These are phyloP conservation scores for Sinodicranocentrus sp. DNA, from an alignment of 2,888 invertebrate species.

Conservation along the genomic window DNA sequence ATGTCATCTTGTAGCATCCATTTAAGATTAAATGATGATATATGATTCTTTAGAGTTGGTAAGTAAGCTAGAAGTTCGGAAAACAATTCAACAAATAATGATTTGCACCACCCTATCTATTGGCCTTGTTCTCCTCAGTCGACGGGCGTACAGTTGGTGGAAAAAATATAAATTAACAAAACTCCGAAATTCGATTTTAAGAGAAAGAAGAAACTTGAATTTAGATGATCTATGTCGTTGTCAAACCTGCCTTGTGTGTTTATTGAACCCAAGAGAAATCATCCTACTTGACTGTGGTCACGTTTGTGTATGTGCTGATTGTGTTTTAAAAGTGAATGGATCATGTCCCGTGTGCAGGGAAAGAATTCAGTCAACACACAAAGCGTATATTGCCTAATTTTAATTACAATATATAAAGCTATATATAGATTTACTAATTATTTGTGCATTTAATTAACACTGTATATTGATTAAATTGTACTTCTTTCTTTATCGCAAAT, in stretches of 20 bases:
- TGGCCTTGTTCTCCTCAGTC: constrained; percentile 65
- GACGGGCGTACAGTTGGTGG: constrained; percentile 64
- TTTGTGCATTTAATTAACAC: no score
- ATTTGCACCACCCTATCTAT: constrained; percentile 52
- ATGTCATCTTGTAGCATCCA: neutral
- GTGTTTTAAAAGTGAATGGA: constrained; percentile 76
- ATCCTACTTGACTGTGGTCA: constrained; percentile 79
- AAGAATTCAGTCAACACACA: constrained; percentile 64
- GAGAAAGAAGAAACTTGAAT: constrained; percentile 62
- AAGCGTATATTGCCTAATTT: constrained; percentile 71
- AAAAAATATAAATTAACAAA: constrained; percentile 53
- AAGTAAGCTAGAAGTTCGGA: constrained; percentile 60
- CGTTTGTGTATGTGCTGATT: constrained; percentile 79
- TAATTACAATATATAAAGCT: neutral
- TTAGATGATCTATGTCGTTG: constrained; percentile 68
- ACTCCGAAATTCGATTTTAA: constrained; percentile 69
- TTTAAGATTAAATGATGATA: neutral
- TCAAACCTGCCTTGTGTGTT: constrained; percentile 78
- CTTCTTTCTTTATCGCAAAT: neutral
- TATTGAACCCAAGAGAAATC: constrained; percentile 78
- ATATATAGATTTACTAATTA: no score
- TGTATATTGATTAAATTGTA: neutral
- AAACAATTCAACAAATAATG: constrained; percentile 64
- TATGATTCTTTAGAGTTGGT: constrained; percentile 52
- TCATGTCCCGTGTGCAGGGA: constrained; percentile 74